Percentiles rank a stretch among this genome's conserved stretches.
phyloP scores from a whole-genome alignment of 2,113 vertebrate genomes.

The Gobius niger region DNA sequence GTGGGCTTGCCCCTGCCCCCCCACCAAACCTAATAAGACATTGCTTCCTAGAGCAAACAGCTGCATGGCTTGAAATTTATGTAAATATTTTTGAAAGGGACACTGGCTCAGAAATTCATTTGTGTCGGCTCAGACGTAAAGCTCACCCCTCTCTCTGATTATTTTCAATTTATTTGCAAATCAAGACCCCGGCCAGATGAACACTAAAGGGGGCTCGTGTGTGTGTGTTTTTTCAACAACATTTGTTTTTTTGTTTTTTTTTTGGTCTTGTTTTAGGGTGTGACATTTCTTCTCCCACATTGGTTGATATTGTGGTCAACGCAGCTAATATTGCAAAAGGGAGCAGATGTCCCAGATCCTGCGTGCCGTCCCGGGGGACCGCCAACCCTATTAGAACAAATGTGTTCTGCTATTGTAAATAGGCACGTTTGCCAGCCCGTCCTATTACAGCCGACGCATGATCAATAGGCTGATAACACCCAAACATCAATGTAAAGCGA shows the following conservation, averaged over 20 bases:
- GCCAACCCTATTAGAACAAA: constrained; percentile 99
- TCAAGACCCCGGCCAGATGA: constrained; percentile 89
- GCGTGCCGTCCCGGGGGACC: constrained; percentile 91
- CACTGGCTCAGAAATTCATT: constrained; percentile 97
- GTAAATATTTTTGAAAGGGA: constrained; percentile 99
- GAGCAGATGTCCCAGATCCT: constrained; percentile 98
- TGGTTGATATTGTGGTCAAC: constrained; percentile 81
- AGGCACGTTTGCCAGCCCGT: constrained; percentile 98
- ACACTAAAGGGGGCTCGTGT: constrained; percentile 84
- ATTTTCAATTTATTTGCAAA: constrained; percentile 99
- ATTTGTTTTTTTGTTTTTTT: constrained; percentile 13
- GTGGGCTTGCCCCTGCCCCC: constrained; percentile 28
- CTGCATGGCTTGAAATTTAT: constrained; percentile 97
- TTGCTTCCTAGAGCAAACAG: constrained; percentile 97
- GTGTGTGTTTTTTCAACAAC: constrained; percentile 81
- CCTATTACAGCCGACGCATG: constrained; percentile 99
- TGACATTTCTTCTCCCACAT: constrained; percentile 24
- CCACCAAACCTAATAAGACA: constrained; percentile 82
- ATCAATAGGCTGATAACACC: constrained; percentile 99
- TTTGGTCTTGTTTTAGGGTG: constrained; percentile 19
- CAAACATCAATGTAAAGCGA: constrained; percentile 99
- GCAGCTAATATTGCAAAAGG: constrained; percentile 89
- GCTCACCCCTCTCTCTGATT: constrained; percentile 87
- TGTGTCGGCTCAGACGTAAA: constrained; percentile 85
- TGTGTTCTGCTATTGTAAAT: constrained; percentile 99